Evolutionary conservation across 2,113 vertebrate genomes (phyloP), one percentile per base, ranked within the genome.

Genomic region (Trematocara stigmaticum): DNA sequence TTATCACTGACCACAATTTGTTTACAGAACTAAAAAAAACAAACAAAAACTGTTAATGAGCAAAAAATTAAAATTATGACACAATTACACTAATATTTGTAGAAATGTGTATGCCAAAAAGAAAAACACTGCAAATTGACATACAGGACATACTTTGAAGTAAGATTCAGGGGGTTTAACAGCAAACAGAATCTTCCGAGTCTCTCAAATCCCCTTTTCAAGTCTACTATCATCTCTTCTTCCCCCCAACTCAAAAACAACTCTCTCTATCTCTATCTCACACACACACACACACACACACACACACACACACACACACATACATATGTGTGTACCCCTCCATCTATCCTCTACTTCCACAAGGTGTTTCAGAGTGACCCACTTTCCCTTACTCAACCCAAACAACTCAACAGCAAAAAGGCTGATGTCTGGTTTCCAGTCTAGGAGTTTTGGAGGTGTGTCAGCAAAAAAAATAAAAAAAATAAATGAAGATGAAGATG

Each of bases 301-400:
- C 53, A 55, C 6, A 29, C 47, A 31, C 47, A 79, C 56, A 87
- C 18, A 82, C 26, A 18, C 35, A 26, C 40, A 64, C 40, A 86
- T 1, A 83, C n/a, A 49, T 12, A 16, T 2, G 47, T 31, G 13
- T 49, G 23, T 26, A 76, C 51, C 20, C 64, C 31, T 83, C 71
- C 89, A 87, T 90, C 84, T 84, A 84, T 80, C 78, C 89, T 56
- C 57, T 31, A 35, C 84, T 18, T 89, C 92, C 91, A 92, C 69
- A 6, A 82, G 93, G 93, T 87, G 81, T 81, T 82, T 87, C 59
- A 83, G 42, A 26, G 38, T 94, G 92, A 95, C 93, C 95, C 92
- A 95, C 83, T 95, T 95, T 93, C 53, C 52, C 81, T 71, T 61
- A 52, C 53, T 81, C 84, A 55, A 29, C 88, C 90, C 91, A 94